phyloP scores from a whole-genome alignment of 2,888 invertebrate genomes.

The Cataglyphis albicans region DNA sequence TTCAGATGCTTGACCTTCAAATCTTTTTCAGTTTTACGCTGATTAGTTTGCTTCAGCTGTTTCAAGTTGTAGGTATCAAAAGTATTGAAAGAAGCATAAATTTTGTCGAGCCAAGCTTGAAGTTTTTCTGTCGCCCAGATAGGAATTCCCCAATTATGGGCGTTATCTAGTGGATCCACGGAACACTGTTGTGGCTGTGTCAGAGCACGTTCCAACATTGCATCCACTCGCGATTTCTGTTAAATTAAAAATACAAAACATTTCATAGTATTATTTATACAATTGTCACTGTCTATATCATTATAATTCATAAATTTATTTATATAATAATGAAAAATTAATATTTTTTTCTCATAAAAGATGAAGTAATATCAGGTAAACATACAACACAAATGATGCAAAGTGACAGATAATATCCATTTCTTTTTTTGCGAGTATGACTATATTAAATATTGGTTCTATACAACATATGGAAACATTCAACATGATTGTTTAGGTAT shows the following conservation, averaged over 20 bases:
- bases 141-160: slow-evolving; percentile 86
- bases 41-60: slow-evolving; percentile 63
- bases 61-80: slow-evolving; percentile 75
- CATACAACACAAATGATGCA: not conserved
- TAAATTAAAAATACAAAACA: slow-evolving; percentile 51
- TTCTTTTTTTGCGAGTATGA: not conserved
- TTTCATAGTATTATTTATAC: not conserved
- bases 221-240: slow-evolving; percentile 91
- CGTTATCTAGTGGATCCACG: slow-evolving; percentile 87
- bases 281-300: not conserved
- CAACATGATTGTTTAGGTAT: not conserved
- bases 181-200: slow-evolving; percentile 86
- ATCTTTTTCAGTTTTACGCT: slow-evolving; percentile 74
- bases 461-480: not conserved
- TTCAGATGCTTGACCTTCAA: slow-evolving; percentile 88
- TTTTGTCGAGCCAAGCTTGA: slow-evolving; percentile 88
- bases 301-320: not conserved
- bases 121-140: slow-evolving; percentile 87
- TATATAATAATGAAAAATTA: not conserved
- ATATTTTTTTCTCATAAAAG: not conserved
- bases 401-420: not conserved
- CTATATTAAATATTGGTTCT: not conserved
- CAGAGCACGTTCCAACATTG: slow-evolving; percentile 92
- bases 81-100: slow-evolving; percentile 87
- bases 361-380: not conserved